Percentiles rank a stretch among this genome's conserved stretches.
Evolutionary conservation across 2,797 vertebrate genomes (phyloP).

Genomic region (Pseudocheirus occidentalis): DNA sequence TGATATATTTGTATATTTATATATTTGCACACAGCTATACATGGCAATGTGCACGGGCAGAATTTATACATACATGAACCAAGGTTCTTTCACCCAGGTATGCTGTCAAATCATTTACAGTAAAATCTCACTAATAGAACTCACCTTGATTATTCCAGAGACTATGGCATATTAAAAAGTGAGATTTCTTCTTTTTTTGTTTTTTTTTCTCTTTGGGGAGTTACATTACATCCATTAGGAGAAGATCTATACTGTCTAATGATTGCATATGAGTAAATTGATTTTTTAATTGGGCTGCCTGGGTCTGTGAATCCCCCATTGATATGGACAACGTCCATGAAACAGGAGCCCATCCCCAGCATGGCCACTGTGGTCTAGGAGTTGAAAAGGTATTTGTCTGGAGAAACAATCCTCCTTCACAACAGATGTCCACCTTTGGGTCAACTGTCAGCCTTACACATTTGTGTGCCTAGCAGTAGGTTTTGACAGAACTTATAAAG

Average conservation of each 20-base stretch:
- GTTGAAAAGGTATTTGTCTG: constrained; percentile 58
- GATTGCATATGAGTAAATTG: constrained; percentile 79
- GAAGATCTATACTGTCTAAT: constrained; percentile 73
- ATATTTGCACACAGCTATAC: neutral
- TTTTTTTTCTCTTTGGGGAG: constrained; percentile 6
- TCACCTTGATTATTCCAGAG: constrained; percentile 1
- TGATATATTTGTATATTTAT: neutral
- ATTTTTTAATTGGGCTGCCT: constrained; percentile 77
- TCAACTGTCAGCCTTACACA: constrained; percentile 77
- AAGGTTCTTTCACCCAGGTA: neutral
- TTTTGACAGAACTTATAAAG: constrained; percentile 84
- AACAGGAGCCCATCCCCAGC: constrained; percentile 45
- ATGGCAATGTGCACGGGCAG: fast-evolving
- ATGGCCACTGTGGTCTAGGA: constrained; percentile 67
- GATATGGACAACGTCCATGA: constrained; percentile 70
- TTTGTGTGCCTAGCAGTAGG: constrained; percentile 78
- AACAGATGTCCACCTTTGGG: constrained; percentile 65
- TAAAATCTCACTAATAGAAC: neutral
- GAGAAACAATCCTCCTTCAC: constrained; percentile 72
- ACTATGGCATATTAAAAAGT: constrained; percentile 32
- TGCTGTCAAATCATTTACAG: neutral
- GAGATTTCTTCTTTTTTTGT: constrained; percentile 25
- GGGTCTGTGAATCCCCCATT: constrained; percentile 71
- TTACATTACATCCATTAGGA: constrained; percentile 42
- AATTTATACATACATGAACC: neutral